Evolutionary conservation across 2,113 vertebrate genomes (phyloP), one percentile per base, ranked within the genome.

Genomic region (Centrocercus urophasianus): DNA sequence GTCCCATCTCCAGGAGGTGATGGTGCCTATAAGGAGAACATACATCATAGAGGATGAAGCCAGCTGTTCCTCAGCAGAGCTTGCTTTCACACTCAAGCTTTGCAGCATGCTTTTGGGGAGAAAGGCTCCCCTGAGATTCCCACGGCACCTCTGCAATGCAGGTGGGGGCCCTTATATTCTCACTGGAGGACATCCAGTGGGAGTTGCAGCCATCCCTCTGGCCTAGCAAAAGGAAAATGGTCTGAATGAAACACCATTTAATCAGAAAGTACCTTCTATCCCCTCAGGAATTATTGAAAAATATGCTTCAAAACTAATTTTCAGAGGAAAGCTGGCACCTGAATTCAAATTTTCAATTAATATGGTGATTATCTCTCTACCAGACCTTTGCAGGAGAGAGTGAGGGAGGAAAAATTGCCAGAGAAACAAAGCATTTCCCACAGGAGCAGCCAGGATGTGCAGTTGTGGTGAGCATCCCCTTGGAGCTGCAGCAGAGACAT

Each of bases 41-140:
- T 1, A 2, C 10, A 16, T 2, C 16, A 40, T 0, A 40, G 47
- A 69, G 20, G 63, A 59, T 9, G 27, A 56, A 48, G 38, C 11
- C 30, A 50, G 3, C 18, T 6, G 16, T 17, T 54, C 10, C 70
- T 82, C 7, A 8, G 10, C 17, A 43, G 66, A 47, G 66, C 42
- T 76, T 86, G 36, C 25, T 52, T 63, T 34, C 52, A 22, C 16
- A 16, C 10, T 20, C 36, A 13, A 56, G 64, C 15, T 78, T 67
- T 76, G 54, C 42, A 85, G 47, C 15, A 14, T 10, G 12, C 7
- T 57, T 82, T 27, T 21, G 12, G 17, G 48, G 22, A 47, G 34
- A 45, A 86, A 69, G 72, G 24, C 47, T 45, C 17, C n/a, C 18
- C 34, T 67, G 64, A 79, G 50, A 56, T 42, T 61, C 88, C 14